Evolutionary conservation across 1,140 invertebrate species (phyloP).

Genomic region (Orius insidiosus): DNA sequence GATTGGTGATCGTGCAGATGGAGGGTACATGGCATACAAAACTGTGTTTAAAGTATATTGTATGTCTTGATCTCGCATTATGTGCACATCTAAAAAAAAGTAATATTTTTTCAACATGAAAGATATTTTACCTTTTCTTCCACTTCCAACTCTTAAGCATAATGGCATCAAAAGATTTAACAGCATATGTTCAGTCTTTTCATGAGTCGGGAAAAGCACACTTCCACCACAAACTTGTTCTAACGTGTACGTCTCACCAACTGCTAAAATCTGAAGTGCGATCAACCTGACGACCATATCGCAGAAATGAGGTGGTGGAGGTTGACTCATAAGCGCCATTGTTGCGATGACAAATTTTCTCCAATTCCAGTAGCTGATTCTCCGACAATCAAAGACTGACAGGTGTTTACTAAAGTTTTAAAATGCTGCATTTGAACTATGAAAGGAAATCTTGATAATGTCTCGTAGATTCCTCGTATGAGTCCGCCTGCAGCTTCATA

Average conservation of each 20-base stretch:
- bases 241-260: constrained; percentile 78
- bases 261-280: constrained; percentile 80
- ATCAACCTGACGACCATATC: constrained; percentile 88
- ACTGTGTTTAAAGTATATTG: constrained; percentile 79
- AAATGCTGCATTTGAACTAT: constrained; percentile 93
- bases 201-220: constrained; percentile 68
- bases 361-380: constrained; percentile 42
- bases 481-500: constrained; percentile 91
- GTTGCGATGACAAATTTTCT: constrained; percentile 48
- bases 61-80: constrained; percentile 75
- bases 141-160: constrained; percentile 81
- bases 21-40: constrained; percentile 71
- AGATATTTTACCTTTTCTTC: constrained; percentile 57
- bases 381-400: constrained; percentile 68
- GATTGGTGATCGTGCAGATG: constrained; percentile 40
- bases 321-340: constrained; percentile 63
- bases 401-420: constrained; percentile 70
- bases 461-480: constrained; percentile 87
- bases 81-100: constrained; percentile 57
- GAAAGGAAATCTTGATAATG: constrained; percentile 79
- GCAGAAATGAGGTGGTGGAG: constrained; percentile 83
- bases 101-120: too few relatives aligned
- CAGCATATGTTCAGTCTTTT: constrained; percentile 85
- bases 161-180: constrained; percentile 92
- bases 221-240: constrained; percentile 82